These are phyloP conservation scores for Drosophila dives DNA, from an alignment of 2,888 invertebrate species.

Conservation along the genomic window DNA sequence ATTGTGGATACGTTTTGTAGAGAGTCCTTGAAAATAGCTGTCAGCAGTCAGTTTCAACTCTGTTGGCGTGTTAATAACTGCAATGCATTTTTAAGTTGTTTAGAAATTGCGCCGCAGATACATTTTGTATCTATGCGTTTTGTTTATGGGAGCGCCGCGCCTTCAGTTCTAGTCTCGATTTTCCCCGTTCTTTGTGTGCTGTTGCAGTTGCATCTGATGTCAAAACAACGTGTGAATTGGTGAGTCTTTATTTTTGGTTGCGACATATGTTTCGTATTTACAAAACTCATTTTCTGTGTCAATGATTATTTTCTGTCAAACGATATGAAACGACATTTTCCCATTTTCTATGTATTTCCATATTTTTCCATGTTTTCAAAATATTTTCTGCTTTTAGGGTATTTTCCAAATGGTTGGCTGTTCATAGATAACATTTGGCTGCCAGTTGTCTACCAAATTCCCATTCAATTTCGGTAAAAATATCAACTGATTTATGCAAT, in stretches of 20 bases:
- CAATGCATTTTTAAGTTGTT: constrained; percentile 57
- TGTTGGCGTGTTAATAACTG: constrained; percentile 67
- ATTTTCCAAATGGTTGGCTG: constrained; percentile 9
- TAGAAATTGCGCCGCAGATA: constrained; percentile 60
- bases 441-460: constrained; percentile 40
- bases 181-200: constrained; percentile 9
- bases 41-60: constrained; percentile 53
- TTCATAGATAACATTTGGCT: constrained; percentile 40
- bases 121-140: constrained; percentile 62
- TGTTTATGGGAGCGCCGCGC: constrained; percentile 46
- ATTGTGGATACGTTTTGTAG: constrained; percentile 10
- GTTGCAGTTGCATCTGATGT: constrained; percentile 23
- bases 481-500: constrained; percentile 26
- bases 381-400: background rate
- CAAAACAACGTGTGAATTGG: constrained; percentile 33
- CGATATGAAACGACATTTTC: constrained; percentile 38
- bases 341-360: constrained; percentile 38
- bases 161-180: constrained; percentile 6
- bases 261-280: constrained; percentile 67
- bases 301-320: constrained; percentile 43
- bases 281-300: constrained; percentile 68
- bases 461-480: constrained; percentile 2
- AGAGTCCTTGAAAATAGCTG: constrained; percentile 70
- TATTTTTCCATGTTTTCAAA: constrained; percentile 20
- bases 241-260: constrained; percentile 59